Evolutionary conservation across 2,797 vertebrate species (phyloP).

Genomic region (Anguilla anguilla): DNA sequence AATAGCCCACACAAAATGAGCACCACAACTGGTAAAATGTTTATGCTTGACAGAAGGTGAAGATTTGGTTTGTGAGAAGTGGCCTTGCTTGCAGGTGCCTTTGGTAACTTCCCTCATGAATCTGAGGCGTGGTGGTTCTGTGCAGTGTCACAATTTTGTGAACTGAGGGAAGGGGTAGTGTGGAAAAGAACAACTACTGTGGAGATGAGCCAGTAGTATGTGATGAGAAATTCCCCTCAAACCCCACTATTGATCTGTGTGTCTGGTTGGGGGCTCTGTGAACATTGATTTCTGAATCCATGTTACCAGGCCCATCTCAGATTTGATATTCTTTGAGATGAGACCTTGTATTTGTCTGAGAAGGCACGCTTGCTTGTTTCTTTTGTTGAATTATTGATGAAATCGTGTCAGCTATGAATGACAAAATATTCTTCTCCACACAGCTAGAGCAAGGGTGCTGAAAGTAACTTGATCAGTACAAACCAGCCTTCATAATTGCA

Average conservation of each 20-base stretch:
- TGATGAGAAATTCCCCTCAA: constrained; percentile 43
- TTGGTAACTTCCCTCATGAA: not conserved
- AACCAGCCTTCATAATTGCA: too few species aligned
- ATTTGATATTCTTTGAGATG: constrained; percentile 45
- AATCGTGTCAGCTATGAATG: not conserved
- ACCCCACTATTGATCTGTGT: constrained; percentile 42
- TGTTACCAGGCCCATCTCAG: constrained; percentile 31
- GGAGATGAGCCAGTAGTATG: constrained; percentile 23
- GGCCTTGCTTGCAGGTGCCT: constrained; percentile 30
- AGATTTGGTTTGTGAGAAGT: constrained; percentile 36
- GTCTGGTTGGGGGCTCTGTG: constrained; percentile 23
- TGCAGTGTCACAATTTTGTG: not conserved
- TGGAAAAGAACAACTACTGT: not conserved
- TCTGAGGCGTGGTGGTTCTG: not conserved
- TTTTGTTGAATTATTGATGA: constrained; percentile 46
- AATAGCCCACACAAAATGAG: not conserved
- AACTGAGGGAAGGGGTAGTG: not conserved
- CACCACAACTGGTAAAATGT: not conserved
- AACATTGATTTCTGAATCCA: constrained; percentile 40
- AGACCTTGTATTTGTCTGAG: constrained; percentile 43
- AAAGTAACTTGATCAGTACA: not conserved
- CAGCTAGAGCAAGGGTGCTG: not conserved
- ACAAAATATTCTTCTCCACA: constrained; percentile 6
- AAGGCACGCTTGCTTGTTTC: constrained; percentile 21
- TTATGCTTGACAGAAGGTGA: not conserved